phyloP scores from a whole-genome alignment of 2,797 vertebrate genomes.

The Siniperca undulata region DNA sequence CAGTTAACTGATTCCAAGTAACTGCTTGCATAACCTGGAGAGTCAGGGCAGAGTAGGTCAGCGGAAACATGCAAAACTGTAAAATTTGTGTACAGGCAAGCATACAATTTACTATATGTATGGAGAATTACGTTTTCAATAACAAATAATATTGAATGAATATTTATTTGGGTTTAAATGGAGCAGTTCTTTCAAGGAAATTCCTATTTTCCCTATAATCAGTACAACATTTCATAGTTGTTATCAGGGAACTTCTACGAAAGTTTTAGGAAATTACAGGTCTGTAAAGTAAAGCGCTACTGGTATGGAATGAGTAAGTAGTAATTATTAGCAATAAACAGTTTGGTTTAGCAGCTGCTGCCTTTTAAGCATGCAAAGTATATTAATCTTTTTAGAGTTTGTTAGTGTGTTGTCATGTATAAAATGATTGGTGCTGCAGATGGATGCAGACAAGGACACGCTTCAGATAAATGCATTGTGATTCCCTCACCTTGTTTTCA shows the following conservation, averaged over 20 bases:
- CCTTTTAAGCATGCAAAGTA: too few species aligned
- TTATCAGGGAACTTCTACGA: not conserved
- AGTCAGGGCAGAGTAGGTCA: too few species aligned
- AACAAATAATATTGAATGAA: not conserved
- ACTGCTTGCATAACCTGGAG: too few species aligned
- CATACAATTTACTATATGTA: too few species aligned
- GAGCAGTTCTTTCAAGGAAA: slow-evolving; percentile 11
- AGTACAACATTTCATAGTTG: not conserved
- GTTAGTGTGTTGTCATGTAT: not conserved
- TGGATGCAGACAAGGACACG: not conserved
- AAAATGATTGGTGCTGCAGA: not conserved
- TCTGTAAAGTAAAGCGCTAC: not conserved
- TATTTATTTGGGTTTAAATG: slow-evolving; percentile 13
- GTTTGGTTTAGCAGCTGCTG: not conserved
- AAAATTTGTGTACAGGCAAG: too few species aligned
- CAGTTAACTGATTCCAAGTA: not conserved
- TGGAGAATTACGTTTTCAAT: too few species aligned
- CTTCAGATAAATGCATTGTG: not conserved
- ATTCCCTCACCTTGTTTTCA: not conserved
- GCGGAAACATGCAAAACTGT: too few species aligned
- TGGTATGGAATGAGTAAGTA: not conserved
- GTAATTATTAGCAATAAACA: not conserved
- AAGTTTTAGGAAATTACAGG: not conserved
- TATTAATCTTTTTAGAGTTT: not conserved
- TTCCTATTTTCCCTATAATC: not conserved